Base-by-base conservation (phyloP, 2,888 invertebrate genomes). In the Pristionchus exspectatus region DNA sequence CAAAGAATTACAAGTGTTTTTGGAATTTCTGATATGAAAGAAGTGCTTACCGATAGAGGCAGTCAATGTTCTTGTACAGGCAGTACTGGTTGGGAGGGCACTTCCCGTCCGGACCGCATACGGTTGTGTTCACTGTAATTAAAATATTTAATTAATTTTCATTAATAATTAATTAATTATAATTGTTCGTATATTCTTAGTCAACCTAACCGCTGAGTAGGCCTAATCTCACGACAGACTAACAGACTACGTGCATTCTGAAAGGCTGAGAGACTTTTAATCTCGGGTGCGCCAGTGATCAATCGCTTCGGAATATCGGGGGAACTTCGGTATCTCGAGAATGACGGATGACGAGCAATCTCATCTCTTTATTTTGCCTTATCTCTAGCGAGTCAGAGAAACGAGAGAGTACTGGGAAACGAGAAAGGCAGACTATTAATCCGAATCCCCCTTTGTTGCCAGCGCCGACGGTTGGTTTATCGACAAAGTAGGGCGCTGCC, bases 41-140 rank as follows among this genome's bases (percentile, higher is more conserved):
- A 4, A 63, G 0, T n/a, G n/a, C 81, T 44, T 14, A 81, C 81
- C 81, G 81, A 18, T 50, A 81, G n/a, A 81, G 81, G 50, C 81
- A 81, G 50, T 81, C 81, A n/a, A 81, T 81, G 50, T 81, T 81
- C 81, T 81, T 81, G 81, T 81, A 81, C 14, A 81, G 81, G 50
- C 81, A 81, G 81, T 50, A 81, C 81, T 81, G 81, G 7, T 81
- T 81, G 50, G 21, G 21, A 9, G 44, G 44, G 81, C 81, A 81
- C 81, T 81, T 44, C 16, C 81, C 81, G 44, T 10, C 10, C 14
- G 33, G n/a, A 12, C 50, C 81, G 81, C 81, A 81, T 16, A 81
- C 38, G 9, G 12, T 24, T 0, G 81, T 81, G n/a, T 14, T n/a
- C 33, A 81, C 81, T 81, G 27, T 1, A 74, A 81, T n/a, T 63